Percentiles rank a stretch among this genome's conserved stretches.
These are phyloP conservation scores for Fundulus diaphanus DNA, from an alignment of 2,797 vertebrate genomes.

Conservation along the genomic window DNA sequence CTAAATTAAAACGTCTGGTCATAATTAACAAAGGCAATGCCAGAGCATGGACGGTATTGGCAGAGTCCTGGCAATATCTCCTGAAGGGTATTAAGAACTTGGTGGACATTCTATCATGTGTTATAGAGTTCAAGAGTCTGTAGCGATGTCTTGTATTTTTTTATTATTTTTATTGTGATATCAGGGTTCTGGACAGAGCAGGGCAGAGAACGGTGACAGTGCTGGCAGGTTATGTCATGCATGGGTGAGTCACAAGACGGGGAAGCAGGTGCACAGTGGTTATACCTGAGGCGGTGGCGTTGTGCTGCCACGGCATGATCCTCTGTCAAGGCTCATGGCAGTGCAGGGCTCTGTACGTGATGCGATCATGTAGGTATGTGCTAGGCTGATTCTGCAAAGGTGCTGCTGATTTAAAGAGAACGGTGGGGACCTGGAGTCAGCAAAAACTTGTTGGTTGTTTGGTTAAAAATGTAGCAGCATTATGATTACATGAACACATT, in stretches of 20 bases:
- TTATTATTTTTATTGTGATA: neutral
- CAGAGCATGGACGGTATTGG: too few species aligned
- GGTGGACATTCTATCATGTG: too few species aligned
- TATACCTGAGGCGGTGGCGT: neutral
- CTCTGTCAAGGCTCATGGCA: neutral
- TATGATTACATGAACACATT: neutral
- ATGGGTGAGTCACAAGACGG: neutral
- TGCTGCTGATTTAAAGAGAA: neutral
- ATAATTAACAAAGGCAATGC: too few species aligned
- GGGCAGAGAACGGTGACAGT: neutral
- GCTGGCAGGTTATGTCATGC: constrained; percentile 3
- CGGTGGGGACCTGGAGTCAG: neutral
- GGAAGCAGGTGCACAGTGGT: neutral
- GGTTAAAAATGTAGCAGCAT: neutral
- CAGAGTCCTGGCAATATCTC: too few species aligned
- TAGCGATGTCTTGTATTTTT: too few species aligned
- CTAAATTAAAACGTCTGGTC: too few species aligned
- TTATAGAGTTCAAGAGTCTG: too few species aligned
- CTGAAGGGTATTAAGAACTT: too few species aligned
- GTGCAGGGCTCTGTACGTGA: neutral
- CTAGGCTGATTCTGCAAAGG: too few species aligned
- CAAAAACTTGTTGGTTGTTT: neutral
- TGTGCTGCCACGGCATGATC: neutral
- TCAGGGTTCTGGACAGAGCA: neutral
- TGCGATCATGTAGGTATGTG: neutral